Base-by-base conservation (phyloP, 2,797 vertebrate genomes). In the Paratrypauchen microcephalus region DNA sequence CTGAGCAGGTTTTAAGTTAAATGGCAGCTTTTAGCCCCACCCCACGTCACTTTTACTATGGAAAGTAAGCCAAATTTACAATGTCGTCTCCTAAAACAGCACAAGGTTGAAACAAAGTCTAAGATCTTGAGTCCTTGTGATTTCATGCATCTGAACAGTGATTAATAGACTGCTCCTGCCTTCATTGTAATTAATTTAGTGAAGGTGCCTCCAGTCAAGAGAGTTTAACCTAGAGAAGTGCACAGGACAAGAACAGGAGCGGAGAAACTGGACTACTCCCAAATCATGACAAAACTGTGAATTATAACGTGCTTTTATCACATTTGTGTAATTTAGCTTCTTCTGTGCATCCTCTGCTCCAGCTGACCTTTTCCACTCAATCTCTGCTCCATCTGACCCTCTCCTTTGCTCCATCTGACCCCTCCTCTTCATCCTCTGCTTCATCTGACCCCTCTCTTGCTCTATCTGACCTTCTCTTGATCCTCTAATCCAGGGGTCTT, bases 131-230 rank as follows among this genome's bases (percentile, higher is more conserved):
- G 32, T 41, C 4, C 8, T 41, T 55, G 6, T 32, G 50, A 26
- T 23, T 47, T 21, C 15, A 56, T 2, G 47, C 65, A 78, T 71
- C 55, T 72, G 26, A 39, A 15, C 30, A 23, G 62, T 28, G 50
- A 66, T 59, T 28, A 62, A 71, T 67, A 77, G 69, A 77, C 50
- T 11, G 23, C 28, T 55, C 50, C 50, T 3, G 39, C 23, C 55
- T 23, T 73, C 47, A 23, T 76, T 23, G 74, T 76, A 68, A 85
- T 83, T 72, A 60, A 19, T 73, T 28, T 54, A 30, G 69, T 71
- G 66, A 82, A 71, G 67, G 72, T 77, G 69, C 52, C 21, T n/a
- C 64, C 67, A 55, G 47, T 70, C 55, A 71, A 24, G 13, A 21
- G 32, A 57, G 5, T 57, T 75, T 76, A 71, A 82, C 73, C 75